A percentile compares a stretch with the other conserved stretches of the same genome.
These are phyloP conservation scores for Setophaga kirtlandii DNA, from an alignment of 2,113 vertebrate genomes.

Conservation along the genomic window DNA sequence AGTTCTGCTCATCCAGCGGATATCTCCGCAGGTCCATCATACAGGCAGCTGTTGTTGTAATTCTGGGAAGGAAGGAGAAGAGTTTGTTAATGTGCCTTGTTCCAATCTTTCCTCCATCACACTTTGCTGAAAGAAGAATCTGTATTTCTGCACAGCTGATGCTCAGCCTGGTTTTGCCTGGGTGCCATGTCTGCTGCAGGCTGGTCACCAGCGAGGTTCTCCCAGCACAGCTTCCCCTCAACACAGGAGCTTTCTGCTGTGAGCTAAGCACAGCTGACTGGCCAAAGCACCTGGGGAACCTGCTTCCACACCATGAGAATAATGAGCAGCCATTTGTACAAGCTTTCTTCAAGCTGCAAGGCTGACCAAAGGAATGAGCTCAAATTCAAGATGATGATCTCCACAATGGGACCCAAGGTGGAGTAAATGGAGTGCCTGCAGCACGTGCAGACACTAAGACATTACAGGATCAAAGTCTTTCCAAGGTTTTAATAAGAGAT, in stretches of 20 bases:
- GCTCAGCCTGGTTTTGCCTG: background rate
- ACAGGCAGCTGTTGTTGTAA: slow-evolving; percentile 95
- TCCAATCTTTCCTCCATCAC: background rate
- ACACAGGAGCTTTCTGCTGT: background rate
- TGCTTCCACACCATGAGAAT: background rate
- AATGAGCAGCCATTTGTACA: background rate
- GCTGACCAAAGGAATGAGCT: background rate
- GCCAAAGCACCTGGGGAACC: background rate
- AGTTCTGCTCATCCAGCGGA: slow-evolving; percentile 95
- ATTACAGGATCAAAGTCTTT: background rate
- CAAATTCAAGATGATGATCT: background rate
- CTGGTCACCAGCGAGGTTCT: background rate
- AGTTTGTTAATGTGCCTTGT: background rate
- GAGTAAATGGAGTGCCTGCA: background rate
- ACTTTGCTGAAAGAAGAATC: background rate
- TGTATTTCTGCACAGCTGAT: background rate
- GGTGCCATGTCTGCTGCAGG: background rate
- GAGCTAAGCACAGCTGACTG: background rate
- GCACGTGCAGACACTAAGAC: accelerated
- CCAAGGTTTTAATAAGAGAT: background rate
- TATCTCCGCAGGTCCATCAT: slow-evolving; percentile 97
- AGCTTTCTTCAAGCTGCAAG: background rate
- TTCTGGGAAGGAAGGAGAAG: slow-evolving; percentile 77
- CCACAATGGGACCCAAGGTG: background rate
- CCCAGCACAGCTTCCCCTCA: background rate